Base-by-base conservation (phyloP, 2,113 vertebrate species). In the Oxyura jamaicensis region DNA sequence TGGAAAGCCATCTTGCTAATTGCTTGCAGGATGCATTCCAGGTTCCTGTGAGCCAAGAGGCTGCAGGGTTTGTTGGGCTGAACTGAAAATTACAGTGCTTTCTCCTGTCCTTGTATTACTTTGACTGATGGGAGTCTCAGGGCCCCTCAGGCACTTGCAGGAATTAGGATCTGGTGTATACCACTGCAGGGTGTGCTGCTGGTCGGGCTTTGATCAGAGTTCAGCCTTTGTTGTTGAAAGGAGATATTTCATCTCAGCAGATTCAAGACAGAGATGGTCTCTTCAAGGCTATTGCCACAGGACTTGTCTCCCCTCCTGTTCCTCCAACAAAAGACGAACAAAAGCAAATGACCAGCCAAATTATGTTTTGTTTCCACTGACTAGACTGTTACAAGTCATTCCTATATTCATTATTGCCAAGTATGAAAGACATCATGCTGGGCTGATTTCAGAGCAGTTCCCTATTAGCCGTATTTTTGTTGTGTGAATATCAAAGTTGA, bases 221-320 rank as follows among this genome's bases (percentile, higher is more conserved):
- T 93, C 94, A 93, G 63, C 58, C 74, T 95, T 93, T 96, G 94
- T 96, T 96, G 96, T 95, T 96, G 91, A 96, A 94, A 97, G 92
- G 87, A 95, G 87, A 59, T 88, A 89, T 96, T 97, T 97, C 94
- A 96, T 93, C 90, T 95, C 77, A 62, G 60, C 92, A 95, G 78
- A 96, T 91, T 85, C 60, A 62, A 87, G 95, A 92, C 2, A 18
- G 82, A 95, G 95, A 93, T 81, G 68, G 55, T 73, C 79, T 90
- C 75, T 75, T 95, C 91, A 83, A 79, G 92, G 66, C 84, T 85
- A 10, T 71, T 93, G 87, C 92, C 94, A 92, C 77, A 93, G 91
- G 91, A 93, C 87, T 90, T 83, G 85, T 92, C 77, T 94, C 87
- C 44, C 78, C 60, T 75, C 48, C 39, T 48, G 42, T 84, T 93